These are phyloP conservation scores for Clarias macrocephalus DNA, from an alignment of 2,113 vertebrate species.

Conservation along the genomic window DNA sequence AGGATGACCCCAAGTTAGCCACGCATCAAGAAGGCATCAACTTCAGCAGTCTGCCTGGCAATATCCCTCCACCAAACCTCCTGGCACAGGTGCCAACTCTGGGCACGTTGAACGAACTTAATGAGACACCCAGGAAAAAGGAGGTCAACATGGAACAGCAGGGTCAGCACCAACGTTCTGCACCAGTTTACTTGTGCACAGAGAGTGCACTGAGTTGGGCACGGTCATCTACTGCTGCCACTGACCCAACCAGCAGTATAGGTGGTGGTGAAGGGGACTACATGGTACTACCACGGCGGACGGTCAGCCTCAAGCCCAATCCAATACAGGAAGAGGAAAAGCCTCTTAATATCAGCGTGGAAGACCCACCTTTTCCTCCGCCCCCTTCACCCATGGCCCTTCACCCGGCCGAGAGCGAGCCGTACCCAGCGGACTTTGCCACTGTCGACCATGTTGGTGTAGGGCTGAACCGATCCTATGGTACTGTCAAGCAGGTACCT, in stretches of 20 bases:
- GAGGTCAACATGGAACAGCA: slow-evolving; percentile 82
- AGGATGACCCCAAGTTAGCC: slow-evolving; percentile 91
- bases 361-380: slow-evolving; percentile 83
- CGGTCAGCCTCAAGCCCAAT: slow-evolving; percentile 87
- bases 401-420: slow-evolving; percentile 78
- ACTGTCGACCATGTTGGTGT: slow-evolving; percentile 84
- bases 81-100: slow-evolving; percentile 87
- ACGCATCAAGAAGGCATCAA: slow-evolving; percentile 85
- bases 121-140: slow-evolving; percentile 78
- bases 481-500: slow-evolving; percentile 82
- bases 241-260: slow-evolving; percentile 64
- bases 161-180: slow-evolving; percentile 67
- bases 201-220: slow-evolving; percentile 90
- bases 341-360: slow-evolving; percentile 77
- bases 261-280: slow-evolving; percentile 86
- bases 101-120: slow-evolving; percentile 83
- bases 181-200: slow-evolving; percentile 90
- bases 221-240: slow-evolving; percentile 68
- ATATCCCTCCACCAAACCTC: slow-evolving; percentile 88
- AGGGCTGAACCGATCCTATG: slow-evolving; percentile 91
- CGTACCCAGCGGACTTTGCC: slow-evolving; percentile 84
- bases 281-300: slow-evolving; percentile 93
- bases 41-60: slow-evolving; percentile 91
- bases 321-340: slow-evolving; percentile 79
- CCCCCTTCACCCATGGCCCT: slow-evolving; percentile 78